Evolutionary conservation across 2,113 vertebrate species (phyloP).

Genomic region (Sander lucioperca): DNA sequence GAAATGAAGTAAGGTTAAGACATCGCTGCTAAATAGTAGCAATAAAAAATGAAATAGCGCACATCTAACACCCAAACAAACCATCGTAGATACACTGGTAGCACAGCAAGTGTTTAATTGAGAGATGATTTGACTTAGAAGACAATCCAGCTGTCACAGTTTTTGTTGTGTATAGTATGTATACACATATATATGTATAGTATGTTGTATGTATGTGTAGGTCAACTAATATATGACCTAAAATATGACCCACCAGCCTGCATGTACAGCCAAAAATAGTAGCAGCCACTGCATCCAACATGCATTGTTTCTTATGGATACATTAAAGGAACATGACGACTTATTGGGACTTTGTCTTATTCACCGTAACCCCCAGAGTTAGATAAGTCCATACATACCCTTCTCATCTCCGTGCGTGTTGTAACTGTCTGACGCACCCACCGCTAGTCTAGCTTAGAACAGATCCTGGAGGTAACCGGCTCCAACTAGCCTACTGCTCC

Average conservation of each 20-base stretch:
- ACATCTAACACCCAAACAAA: not conserved
- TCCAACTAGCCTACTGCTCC: too few species aligned
- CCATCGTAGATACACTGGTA: not conserved
- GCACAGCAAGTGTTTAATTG: not conserved
- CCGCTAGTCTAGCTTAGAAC: too few species aligned
- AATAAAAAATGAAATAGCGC: not conserved
- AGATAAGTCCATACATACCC: too few species aligned
- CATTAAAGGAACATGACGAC: not conserved
- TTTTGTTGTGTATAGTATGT: not conserved
- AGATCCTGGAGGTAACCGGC: too few species aligned
- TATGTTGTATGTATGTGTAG: too few species aligned
- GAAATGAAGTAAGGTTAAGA: not conserved
- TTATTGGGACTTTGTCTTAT: too few species aligned
- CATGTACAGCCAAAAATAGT: not conserved
- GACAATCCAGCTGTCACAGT: not conserved
- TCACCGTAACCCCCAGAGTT: too few species aligned
- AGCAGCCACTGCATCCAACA: not conserved
- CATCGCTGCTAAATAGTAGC: not conserved
- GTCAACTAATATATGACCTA: not conserved
- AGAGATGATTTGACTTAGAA: not conserved
- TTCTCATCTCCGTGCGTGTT: too few species aligned
- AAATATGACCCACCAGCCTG: not conserved
- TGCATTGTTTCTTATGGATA: not conserved
- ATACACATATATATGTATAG: too few species aligned
- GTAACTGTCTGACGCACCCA: too few species aligned